Percentiles rank a stretch among this genome's conserved stretches.
Evolutionary conservation across 2,888 invertebrate genomes (phyloP).

Genomic region (Eumerus sabulonum): DNA sequence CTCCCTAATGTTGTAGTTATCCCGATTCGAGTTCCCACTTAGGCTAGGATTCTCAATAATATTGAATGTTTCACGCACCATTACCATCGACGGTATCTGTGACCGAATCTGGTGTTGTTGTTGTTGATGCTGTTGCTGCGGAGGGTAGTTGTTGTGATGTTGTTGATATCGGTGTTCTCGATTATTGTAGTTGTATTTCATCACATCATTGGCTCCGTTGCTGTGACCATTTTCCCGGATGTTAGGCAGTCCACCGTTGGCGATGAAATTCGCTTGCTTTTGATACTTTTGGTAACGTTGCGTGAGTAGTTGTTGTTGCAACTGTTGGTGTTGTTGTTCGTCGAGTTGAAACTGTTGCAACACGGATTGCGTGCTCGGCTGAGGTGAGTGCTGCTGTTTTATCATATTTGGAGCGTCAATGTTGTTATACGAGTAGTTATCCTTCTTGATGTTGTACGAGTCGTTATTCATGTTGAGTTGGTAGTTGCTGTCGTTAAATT

Average conservation of each 20-base stretch:
- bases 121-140: conserved; percentile 36
- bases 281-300: conserved; percentile 75
- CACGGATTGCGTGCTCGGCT: conserved; percentile 71
- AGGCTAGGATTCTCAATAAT: conserved; percentile 78
- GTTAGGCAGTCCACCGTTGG: conserved; percentile 77
- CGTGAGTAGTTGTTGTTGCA: conserved; percentile 72
- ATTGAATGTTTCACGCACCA: conserved; percentile 79
- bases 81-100: conserved; percentile 79
- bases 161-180: conserved; percentile 62
- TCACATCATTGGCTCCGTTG: conserved; percentile 66
- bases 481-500: conserved; percentile 75
- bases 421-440: conserved; percentile 73
- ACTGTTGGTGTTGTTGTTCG: conserved; percentile 72
- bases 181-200: conserved; percentile 68
- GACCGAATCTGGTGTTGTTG: conserved; percentile 54
- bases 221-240: conserved; percentile 76
- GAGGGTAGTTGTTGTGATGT: conserved; percentile 29
- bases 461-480: conserved; percentile 76
- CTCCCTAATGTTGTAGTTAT: conserved; percentile 72
- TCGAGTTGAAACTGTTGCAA: conserved; percentile 74
- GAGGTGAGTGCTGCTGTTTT: conserved; percentile 69
- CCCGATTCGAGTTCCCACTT: conserved; percentile 72
- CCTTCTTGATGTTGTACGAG: conserved; percentile 77
- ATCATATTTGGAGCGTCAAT: conserved; percentile 72
- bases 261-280: conserved; percentile 75